Evolutionary conservation across 2,888 invertebrate genomes (phyloP), one percentile per base, ranked within the genome.

Genomic region (Agapostemon virescens): DNA sequence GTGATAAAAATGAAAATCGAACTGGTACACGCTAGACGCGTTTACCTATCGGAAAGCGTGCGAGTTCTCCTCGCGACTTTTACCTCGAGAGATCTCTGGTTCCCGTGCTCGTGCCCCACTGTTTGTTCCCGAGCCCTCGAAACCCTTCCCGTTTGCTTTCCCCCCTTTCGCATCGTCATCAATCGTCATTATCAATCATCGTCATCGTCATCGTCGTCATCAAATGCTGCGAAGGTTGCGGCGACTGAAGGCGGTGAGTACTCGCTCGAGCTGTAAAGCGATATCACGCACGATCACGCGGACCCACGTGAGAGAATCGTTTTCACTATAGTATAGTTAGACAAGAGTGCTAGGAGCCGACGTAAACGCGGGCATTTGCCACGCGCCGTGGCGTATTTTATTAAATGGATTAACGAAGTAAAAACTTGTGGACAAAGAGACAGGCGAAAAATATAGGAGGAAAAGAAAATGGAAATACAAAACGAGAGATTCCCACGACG

Each of bases 171-270:
- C 49, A 49, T 20, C 49, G n/a, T 49, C 49, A 49, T n/a, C 23
- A n/a, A n/a, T n/a, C n/a, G n/a, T n/a, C n/a, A n/a, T 6, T 13
- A 13, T 9, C 13, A 40, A 40, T 40, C 40, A 13, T 40, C 0
- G 13, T 40, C 40, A 40, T 40, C 40, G 40, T 9, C 23, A 17
- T 55, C 55, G 30, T 55, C 55, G 30, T 55, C 26, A 49, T n/a
- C n/a, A n/a, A 30, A 90, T 90, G 90, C 78, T 90, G 75, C 89
- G 88, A 79, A 87, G 88, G 74, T 81, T 90, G 20, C 85, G 87
- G 76, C 88, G 86, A 80, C 81, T 86, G 49, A 88, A 87, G 64
- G 72, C 79, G 87, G 90, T 91, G 88, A 90, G 90, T 89, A 86
- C 36, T 68, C 45, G 20, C 26, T 23, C 49, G n/a, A 45, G 42